phyloP scores from a whole-genome alignment of 2,888 invertebrate genomes.

The Tetheella fluctuosa region DNA sequence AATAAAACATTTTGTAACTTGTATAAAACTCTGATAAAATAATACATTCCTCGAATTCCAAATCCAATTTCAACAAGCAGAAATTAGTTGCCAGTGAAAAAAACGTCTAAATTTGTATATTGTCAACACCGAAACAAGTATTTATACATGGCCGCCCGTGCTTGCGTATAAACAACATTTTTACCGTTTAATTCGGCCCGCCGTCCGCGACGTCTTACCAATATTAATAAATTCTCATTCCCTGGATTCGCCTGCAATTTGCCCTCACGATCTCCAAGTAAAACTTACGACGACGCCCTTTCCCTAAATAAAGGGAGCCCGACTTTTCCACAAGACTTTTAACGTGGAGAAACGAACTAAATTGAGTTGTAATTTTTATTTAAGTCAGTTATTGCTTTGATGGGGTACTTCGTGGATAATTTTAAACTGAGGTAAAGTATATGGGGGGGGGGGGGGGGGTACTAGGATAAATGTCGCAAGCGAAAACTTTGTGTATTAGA shows the following conservation, averaged over 20 bases:
- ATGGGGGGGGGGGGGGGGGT: too few species aligned
- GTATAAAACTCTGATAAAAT: neutral
- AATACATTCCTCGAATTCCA: neutral
- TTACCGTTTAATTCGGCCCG: slow-evolving; percentile 68
- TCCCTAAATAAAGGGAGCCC: slow-evolving; percentile 69
- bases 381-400: slow-evolving; percentile 45
- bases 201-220: slow-evolving; percentile 62
- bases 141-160: slow-evolving; percentile 31
- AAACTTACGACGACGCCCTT: slow-evolving; percentile 75
- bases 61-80: neutral
- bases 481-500: too few species aligned
- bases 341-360: slow-evolving; percentile 40
- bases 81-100: slow-evolving; percentile 13
- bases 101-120: slow-evolving; percentile 13
- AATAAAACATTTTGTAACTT: neutral
- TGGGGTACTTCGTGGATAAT: too few species aligned
- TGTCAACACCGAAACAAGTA: slow-evolving; percentile 32
- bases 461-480: too few species aligned
- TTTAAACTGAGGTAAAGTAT: neutral
- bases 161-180: slow-evolving; percentile 61
- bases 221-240: slow-evolving; percentile 84
- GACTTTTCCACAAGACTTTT: slow-evolving; percentile 49
- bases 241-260: slow-evolving; percentile 79
- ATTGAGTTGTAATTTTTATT: slow-evolving; percentile 60
- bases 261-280: slow-evolving; percentile 68